Conservation (phyloP, 2,113 vertebrate genomes). For the Grantiella picta region DNA sequence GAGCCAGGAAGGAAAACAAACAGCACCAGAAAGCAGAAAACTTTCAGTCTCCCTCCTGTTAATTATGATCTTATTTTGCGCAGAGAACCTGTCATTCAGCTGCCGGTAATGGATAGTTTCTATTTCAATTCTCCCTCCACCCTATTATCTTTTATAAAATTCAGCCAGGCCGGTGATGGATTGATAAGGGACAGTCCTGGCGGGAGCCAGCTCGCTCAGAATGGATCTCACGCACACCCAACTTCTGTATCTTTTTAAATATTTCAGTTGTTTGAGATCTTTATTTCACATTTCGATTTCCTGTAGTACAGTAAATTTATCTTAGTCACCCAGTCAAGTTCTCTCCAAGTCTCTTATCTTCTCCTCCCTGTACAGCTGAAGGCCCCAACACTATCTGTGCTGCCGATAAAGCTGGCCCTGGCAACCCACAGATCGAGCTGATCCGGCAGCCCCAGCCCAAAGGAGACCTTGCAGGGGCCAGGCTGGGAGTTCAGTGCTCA, state of each 20-base stretch:
- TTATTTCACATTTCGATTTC: conserved; percentile 80
- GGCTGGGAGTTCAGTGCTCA: neutral
- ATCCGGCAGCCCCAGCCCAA: neutral
- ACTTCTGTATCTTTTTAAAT: conserved; percentile 71
- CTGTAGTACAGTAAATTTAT: conserved; percentile 74
- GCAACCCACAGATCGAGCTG: conserved; percentile 3
- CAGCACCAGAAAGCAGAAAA: neutral
- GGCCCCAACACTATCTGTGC: conserved; percentile 64
- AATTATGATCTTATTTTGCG: conserved; percentile 64
- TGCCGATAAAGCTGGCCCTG: conserved; percentile 8
- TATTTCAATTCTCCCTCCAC: conserved; percentile 68
- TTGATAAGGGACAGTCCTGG: conserved; percentile 39
- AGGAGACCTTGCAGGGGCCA: neutral
- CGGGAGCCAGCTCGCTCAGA: neutral
- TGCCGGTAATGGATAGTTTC: conserved; percentile 65
- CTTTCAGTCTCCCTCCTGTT: conserved; percentile 11
- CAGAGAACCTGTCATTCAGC: conserved; percentile 52
- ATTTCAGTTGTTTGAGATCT: conserved; percentile 73
- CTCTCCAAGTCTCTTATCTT: conserved; percentile 67
- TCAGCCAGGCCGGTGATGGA: conserved; percentile 56
- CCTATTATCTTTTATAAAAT: conserved; percentile 71
- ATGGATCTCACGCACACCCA: neutral
- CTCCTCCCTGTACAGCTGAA: conserved; percentile 32
- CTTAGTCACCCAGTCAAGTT: conserved; percentile 71
- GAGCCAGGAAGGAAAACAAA: neutral